These are phyloP conservation scores for Gnathonemus echidnorhynchus DNA, from an alignment of 2,113 vertebrate genomes.

Conservation along the genomic window DNA sequence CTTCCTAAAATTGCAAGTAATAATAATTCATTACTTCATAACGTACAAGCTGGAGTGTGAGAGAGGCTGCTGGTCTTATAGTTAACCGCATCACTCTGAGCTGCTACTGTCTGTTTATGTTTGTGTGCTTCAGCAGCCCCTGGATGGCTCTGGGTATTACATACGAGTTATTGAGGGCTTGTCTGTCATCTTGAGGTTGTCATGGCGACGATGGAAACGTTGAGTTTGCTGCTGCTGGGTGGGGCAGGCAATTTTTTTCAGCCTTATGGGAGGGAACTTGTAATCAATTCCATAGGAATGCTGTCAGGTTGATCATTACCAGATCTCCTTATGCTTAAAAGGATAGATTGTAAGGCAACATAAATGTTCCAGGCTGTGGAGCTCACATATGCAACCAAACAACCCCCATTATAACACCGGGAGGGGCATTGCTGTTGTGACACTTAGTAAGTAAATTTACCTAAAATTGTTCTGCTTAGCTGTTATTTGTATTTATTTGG, in stretches of 20 bases:
- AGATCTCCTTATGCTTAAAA: not conserved
- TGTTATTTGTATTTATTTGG: not conserved
- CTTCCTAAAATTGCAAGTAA: not conserved
- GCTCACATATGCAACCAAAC: not conserved
- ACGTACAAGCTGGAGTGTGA: not conserved
- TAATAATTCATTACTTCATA: not conserved
- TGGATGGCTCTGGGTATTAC: not conserved
- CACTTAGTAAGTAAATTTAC: not conserved
- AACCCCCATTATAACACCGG: not conserved
- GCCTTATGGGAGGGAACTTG: not conserved
- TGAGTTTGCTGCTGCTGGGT: not conserved
- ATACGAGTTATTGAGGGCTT: not conserved
- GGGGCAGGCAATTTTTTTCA: not conserved
- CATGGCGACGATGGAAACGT: not conserved
- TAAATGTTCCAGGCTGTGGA: not conserved
- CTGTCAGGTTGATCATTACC: not conserved
- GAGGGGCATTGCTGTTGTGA: not conserved
- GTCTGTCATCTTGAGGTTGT: not conserved
- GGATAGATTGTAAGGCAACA: not conserved
- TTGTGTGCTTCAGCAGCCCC: not conserved
- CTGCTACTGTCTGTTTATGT: not conserved
- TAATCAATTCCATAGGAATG: not conserved
- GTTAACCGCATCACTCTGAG: not conserved
- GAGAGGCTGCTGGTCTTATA: not conserved
- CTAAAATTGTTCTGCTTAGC: not conserved